Base-by-base conservation (phyloP, 2,797 vertebrate genomes). In the Semotilus atromaculatus region DNA sequence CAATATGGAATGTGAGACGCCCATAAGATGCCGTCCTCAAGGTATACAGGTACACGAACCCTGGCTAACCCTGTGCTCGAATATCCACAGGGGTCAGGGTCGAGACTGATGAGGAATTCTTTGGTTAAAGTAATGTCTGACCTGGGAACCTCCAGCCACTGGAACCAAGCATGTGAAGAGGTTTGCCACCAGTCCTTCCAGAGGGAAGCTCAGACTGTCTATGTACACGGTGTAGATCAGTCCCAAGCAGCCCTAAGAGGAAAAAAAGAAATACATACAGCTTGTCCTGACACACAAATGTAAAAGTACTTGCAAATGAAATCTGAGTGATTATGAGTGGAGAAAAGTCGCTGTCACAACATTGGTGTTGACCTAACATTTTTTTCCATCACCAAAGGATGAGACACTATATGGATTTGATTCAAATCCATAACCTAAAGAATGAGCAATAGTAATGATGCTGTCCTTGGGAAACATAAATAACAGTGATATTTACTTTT, bases 171-270 rank as follows among this genome's bases (percentile, higher is more conserved):
- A 99, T 11, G 97, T 96, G 67, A 99, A 97, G 53, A 99, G 96
- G 92, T 97, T 99, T 89, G 97, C 96, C 92, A 98, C 97, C 86
- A 99, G 93, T 84, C 94, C 95, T 91, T 99, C 98, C 92, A 99
- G 94, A 45, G 98, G 96, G 88, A 97, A 96, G 85, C 90, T 96
- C 88, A 99, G 91, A 91, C 95, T 97, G 89, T 99, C 98, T 48
- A 99, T 96, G 87, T 99, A 95, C 60, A 98, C 97, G 0, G 98
- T 99, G 89, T 99, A 99, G 94, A 99, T 96, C 90, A 99, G 92
- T 80, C 98, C 98, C 89, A 99, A 96, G 92, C 98, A 99, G 81
- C 97, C 97, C 98, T 99, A 89, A 5, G 80, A 81, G n/a, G n/a
- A 82, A 43, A 90, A 6, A 62, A 19, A 75, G 38, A 76, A 58